These are phyloP conservation scores for Parnassius mnemosyne DNA, from an alignment of 2,888 invertebrate genomes.

Conservation along the genomic window DNA sequence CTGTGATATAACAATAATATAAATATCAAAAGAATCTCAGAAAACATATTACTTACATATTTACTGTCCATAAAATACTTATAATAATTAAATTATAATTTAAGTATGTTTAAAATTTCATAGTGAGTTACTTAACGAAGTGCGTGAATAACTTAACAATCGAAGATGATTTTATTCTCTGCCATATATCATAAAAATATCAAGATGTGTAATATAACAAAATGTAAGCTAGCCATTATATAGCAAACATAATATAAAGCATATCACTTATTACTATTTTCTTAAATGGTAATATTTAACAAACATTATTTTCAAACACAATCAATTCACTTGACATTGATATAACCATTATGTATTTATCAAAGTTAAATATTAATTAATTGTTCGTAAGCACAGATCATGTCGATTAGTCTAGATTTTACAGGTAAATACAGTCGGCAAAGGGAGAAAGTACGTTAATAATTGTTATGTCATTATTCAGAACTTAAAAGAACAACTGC, in stretches of 20 bases:
- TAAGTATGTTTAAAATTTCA: conserved; percentile 16
- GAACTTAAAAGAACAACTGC: too few relatives aligned
- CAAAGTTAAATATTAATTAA: too few relatives aligned
- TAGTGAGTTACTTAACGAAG: conserved; percentile 21
- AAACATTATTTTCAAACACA: conserved; percentile 1
- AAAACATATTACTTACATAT: background rate
- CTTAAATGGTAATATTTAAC: background rate
- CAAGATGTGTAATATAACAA: too few relatives aligned
- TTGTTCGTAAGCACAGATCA: too few relatives aligned
- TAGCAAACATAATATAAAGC: background rate
- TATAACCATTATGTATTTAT: background rate
- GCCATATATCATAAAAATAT: background rate
- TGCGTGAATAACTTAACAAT: conserved; percentile 8
- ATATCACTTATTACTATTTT: background rate
- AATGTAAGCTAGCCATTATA: background rate
- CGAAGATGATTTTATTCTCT: conserved; percentile 4
- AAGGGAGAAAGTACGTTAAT: too few relatives aligned
- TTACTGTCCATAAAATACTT: conserved; percentile 1
- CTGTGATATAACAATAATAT: conserved; percentile 11
- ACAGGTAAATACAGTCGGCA: too few relatives aligned
- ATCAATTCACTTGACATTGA: background rate
- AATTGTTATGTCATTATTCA: too few relatives aligned
- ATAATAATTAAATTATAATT: conserved; percentile 11
- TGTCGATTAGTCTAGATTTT: too few relatives aligned
- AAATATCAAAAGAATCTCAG: conserved; percentile 15